Base-by-base conservation (phyloP, 2,888 invertebrate genomes). In the Lysandra coridon region DNA sequence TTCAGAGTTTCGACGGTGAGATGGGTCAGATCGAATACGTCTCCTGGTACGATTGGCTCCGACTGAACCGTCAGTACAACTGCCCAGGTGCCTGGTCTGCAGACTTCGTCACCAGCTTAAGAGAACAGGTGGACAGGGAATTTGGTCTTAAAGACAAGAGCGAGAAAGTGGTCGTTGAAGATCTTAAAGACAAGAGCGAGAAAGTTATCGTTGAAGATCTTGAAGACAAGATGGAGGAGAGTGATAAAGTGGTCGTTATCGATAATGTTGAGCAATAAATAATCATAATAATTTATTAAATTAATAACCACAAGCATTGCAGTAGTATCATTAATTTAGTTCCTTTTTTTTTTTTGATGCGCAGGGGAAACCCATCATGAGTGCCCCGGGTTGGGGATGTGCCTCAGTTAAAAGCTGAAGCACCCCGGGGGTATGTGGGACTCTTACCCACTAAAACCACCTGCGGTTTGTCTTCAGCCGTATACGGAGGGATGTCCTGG, bases 11-110 rank as follows among this genome's bases (percentile, higher is more conserved):
- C 82, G 88, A 89, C 33, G 91, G 91, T 0, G 83, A 81, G 1
- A 95, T 95, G 90, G 95, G 95, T 0, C 95, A 95, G 82, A 88
- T 93, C 2, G 83, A 81, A 1, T 91, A 88, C 83, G 89, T 95
- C 83, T 94, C 95, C 1, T 90, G 91, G 6, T 89, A 87, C 80
- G 95, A 95, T 82, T 91, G 93, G 89, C 84, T 91, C 0, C 91
- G 95, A 49, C 87, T 94, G 80, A 92, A 92, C 84, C 87, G 94
- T 44, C 94, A 94, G 83, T 95, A 95, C 88, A 84, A 90, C 83
- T 95, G 94, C 85, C 89, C 90, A 33, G 91, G 91, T 10, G 92
- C 91, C 1, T 93, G 92, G 93, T 78, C 60, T 17, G 44, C 53
- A 1, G 78, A 81, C 6, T 44, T 73, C 17, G 60, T 77, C n/a